These are phyloP conservation scores for Gobionotothen gibberifrons DNA, from an alignment of 2,797 vertebrate species.

Conservation along the genomic window DNA sequence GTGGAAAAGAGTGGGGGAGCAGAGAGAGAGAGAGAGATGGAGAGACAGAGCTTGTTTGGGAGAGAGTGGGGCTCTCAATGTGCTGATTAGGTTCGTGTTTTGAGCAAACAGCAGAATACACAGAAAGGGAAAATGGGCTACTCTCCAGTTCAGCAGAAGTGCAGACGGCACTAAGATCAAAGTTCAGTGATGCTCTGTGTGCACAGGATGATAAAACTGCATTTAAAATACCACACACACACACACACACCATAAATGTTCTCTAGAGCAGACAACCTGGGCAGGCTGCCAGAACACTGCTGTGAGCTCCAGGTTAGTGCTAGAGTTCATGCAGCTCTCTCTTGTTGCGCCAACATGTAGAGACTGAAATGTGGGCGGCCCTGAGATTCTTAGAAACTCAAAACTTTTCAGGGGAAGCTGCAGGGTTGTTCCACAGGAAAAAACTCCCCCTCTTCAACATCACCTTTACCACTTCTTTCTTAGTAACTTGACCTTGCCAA, in stretches of 20 bases:
- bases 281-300: conserved; percentile 75
- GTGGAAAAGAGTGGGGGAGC: background rate
- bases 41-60: conserved; percentile 4
- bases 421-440: conserved; percentile 38
- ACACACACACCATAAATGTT: conserved; percentile 34
- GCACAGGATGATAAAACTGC: conserved; percentile 73
- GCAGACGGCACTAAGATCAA: conserved; percentile 73
- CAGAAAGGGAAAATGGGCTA: conserved; percentile 70
- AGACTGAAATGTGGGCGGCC: conserved; percentile 61
- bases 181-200: conserved; percentile 76
- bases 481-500: conserved; percentile 52
- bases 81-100: conserved; percentile 75
- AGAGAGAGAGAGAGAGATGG: background rate
- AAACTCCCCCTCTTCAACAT: conserved; percentile 25
- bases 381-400: conserved; percentile 72
- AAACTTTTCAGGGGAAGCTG: conserved; percentile 62
- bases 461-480: conserved; percentile 47
- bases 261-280: conserved; percentile 68
- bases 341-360: conserved; percentile 58
- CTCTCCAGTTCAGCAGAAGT: conserved; percentile 69
- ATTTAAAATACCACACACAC: conserved; percentile 30
- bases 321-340: conserved; percentile 75
- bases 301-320: conserved; percentile 72
- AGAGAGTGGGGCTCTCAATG: conserved; percentile 46
- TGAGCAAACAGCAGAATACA: conserved; percentile 72